Conservation (phyloP, 2,888 invertebrate genomes). For the Caenorhabditis sulstoni region DNA sequence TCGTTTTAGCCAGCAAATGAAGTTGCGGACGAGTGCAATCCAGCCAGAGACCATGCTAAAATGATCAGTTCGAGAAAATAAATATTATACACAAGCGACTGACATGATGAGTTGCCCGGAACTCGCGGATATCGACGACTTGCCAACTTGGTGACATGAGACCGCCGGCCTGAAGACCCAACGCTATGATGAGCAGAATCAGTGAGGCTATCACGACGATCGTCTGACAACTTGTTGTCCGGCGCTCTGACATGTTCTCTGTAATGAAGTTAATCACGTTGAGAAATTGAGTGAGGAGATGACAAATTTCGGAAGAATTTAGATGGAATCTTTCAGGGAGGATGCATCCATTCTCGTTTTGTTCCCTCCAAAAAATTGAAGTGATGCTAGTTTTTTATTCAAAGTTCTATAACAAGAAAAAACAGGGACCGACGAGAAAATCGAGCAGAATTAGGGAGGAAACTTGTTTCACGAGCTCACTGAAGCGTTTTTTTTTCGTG, state of each 20-base stretch:
- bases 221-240: conserved; percentile 50
- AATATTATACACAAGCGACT: conserved; percentile 18
- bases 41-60: conserved; percentile 79
- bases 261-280: conserved; percentile 13
- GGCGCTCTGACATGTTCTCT: conserved; percentile 57
- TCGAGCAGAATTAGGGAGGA: not conserved
- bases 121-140: conserved; percentile 79
- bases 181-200: conserved; percentile 73
- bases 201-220: conserved; percentile 62
- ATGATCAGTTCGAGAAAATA: conserved; percentile 14
- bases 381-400: too few relatives aligned
- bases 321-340: not conserved
- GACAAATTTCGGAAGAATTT: not conserved
- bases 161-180: conserved; percentile 76
- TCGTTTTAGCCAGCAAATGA: conserved; percentile 53
- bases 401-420: too few relatives aligned
- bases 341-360: too few relatives aligned
- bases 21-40: conserved; percentile 77
- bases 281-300: not conserved
- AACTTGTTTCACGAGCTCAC: not conserved
- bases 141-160: conserved; percentile 79
- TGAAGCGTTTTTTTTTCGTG: conserved; percentile 13
- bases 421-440: not conserved
- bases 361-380: too few relatives aligned
- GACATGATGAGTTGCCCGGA: conserved; percentile 78